Conservation (phyloP, 2,113 vertebrate species). For the Gavialis gangeticus region DNA sequence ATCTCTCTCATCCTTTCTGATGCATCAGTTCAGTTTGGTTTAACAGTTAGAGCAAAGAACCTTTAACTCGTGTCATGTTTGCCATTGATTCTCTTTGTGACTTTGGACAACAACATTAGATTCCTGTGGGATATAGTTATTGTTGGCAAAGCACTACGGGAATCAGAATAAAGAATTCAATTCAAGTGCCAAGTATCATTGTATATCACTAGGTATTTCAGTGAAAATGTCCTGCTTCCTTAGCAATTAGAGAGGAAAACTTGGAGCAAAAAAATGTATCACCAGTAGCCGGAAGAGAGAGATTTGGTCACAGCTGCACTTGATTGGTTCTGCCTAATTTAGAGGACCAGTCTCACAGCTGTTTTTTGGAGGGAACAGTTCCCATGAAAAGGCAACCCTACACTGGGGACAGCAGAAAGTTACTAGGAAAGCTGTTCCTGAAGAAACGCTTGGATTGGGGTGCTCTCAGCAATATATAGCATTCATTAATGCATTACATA, state of each 20-base stretch:
- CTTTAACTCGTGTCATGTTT: neutral
- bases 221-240: neutral
- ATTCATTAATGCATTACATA: rapidly evolving
- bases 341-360: neutral
- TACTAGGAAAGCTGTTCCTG: neutral
- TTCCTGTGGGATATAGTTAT: neutral
- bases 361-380: neutral
- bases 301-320: neutral
- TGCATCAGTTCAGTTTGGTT: neutral
- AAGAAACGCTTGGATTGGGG: neutral
- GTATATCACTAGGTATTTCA: neutral
- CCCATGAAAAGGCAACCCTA: rapidly evolving
- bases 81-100: neutral
- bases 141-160: rapidly evolving
- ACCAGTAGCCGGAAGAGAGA: neutral
- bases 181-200: rapidly evolving
- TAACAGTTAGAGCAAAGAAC: too few species aligned
- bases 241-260: neutral
- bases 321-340: neutral
- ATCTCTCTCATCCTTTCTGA: neutral
- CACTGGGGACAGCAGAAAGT: too few species aligned
- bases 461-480: neutral
- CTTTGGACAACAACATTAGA: neutral
- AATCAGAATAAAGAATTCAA: neutral
- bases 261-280: neutral